Evolutionary conservation across 2,888 invertebrate genomes (phyloP), one percentile per base, ranked within the genome.

Genomic region (Poecilus cupreus): DNA sequence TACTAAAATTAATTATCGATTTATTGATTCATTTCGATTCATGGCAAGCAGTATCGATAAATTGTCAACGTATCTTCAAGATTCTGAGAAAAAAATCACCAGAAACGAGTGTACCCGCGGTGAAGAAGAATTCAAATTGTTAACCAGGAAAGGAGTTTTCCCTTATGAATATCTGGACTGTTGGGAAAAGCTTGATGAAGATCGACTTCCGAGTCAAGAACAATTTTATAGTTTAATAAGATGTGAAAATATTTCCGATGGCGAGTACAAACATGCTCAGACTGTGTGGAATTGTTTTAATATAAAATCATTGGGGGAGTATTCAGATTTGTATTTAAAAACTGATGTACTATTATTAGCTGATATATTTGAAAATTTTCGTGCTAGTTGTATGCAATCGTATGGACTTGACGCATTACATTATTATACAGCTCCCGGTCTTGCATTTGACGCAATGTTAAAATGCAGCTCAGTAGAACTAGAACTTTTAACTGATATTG

Each of bases 291-390:
- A 43, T 13, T 20, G 57, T 24, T 87, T 87, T 81, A 72, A 84
- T 6, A 83, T 84, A 18, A 81, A 82, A 82, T 84, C 79, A 4
- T 72, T 87, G 1, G 82, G 84, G 1, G 85, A 86, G 57, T 87
- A 87, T 82, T 83, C 84, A 16, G 84, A 85, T 78, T 68, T 86
- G 6, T 87, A 86, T 81, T 76, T 87, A 5, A 85, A 85, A 82
- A 84, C 83, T 22, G 85, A 87, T 83, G 85, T 86, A 11, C 32
- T 86, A 1, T 54, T 87, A n/a, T 81, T 87, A 8, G 82, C 85
- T 18, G 87, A 87, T 83, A 82, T 86, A 18, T 87, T 87, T 84
- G 85, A 87, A 85, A 86, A 87, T 82, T 87, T 87, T 82, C 77
- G 87, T 68, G 74, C 81, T 16, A 57, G 83, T 13, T 86, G 85